Conservation (phyloP, 2,113 vertebrate species). For the Apaloderma vittatum region DNA sequence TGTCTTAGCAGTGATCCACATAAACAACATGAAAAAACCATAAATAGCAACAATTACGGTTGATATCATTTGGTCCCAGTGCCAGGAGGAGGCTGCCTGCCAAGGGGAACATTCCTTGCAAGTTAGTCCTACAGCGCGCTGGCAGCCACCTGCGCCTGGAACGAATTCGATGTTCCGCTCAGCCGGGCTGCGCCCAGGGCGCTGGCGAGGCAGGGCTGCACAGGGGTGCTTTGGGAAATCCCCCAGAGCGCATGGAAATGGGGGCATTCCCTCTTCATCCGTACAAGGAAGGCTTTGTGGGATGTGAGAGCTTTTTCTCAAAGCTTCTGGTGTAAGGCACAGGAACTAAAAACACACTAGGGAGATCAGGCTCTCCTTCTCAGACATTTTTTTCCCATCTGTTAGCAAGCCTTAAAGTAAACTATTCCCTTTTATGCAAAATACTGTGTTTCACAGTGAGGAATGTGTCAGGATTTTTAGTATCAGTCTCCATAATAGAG, state of each 20-base stretch:
- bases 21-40: conserved; percentile 30
- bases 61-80: not conserved
- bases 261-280: not conserved
- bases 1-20: conserved; percentile 21
- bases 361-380: not conserved
- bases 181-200: not conserved
- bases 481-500: not conserved
- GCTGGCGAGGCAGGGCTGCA: not conserved
- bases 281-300: not conserved
- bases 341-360: not conserved
- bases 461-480: not conserved
- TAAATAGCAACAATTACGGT: conserved; percentile 42
- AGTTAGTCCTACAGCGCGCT: not conserved
- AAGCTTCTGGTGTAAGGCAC: not conserved
- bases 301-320: not conserved
- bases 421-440: not conserved
- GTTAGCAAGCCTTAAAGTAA: not conserved
- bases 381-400: not conserved
- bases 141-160: conserved; percentile 27
- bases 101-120: conserved; percentile 48
- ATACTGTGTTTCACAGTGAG: not conserved
- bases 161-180: not conserved
- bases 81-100: conserved; percentile 18
- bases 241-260: not conserved
- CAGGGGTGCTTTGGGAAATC: not conserved